These are phyloP conservation scores for Falcunculus frontatus DNA, from an alignment of 2,113 vertebrate species.

Conservation along the genomic window DNA sequence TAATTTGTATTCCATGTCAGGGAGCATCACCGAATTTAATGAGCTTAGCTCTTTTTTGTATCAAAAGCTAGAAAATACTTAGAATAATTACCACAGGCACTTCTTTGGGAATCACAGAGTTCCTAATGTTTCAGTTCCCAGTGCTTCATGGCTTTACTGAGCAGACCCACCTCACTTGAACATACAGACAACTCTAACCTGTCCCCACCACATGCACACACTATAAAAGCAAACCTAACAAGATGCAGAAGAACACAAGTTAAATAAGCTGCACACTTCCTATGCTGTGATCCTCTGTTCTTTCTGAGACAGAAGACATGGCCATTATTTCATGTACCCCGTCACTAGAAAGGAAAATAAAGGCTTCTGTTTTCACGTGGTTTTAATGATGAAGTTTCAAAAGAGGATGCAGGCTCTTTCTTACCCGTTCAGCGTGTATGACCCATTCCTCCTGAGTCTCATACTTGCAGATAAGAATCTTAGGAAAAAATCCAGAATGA, in stretches of 20 bases:
- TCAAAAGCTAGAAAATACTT: background rate
- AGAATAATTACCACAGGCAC: background rate
- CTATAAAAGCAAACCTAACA: background rate
- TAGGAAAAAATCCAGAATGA: constrained; percentile 65
- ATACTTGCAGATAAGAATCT: constrained; percentile 63
- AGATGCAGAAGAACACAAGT: background rate
- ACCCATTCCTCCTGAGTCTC: constrained; percentile 73
- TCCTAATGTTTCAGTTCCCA: background rate
- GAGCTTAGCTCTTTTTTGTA: background rate
- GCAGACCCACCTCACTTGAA: background rate
- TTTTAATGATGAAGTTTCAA: background rate
- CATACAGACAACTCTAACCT: background rate
- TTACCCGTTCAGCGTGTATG: constrained; percentile 73
- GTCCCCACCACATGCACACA: fast-evolving
- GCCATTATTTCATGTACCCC: background rate
- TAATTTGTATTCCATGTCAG: fast-evolving
- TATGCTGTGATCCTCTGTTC: fast-evolving
- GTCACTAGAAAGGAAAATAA: background rate
- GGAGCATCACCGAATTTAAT: background rate
- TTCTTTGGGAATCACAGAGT: background rate
- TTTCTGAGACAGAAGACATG: background rate
- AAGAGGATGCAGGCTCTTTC: background rate
- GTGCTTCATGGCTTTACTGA: background rate
- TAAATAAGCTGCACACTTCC: background rate
- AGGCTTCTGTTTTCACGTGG: background rate